Evolutionary conservation across 2,797 vertebrate genomes (phyloP), one percentile per base, ranked within the genome.

Genomic region (Alcedo quadribrachys): DNA sequence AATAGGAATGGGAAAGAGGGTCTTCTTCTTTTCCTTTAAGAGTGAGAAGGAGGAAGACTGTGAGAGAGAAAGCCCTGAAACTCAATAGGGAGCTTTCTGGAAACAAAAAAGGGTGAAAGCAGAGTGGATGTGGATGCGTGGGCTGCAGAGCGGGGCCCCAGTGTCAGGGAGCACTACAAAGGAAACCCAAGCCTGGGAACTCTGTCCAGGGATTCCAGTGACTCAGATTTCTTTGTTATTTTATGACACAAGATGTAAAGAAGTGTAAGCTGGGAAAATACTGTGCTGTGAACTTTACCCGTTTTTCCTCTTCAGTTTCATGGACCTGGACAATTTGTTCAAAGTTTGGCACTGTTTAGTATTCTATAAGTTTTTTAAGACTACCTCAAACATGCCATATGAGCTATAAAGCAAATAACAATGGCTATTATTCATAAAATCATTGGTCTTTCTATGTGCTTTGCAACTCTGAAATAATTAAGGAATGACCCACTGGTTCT

Each of bases 141-240:
- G 93, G 95, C 30, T 89, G 91, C 85, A 86, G 90, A 94, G 94
- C 21, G 12, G 27, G 74, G 69, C 55, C 75, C 73, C 1, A 80
- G 84, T 93, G 96, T 96, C 69, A 91, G 93, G 78, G 81, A 92
- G 83, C 91, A 89, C 94, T 81, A 96, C 88, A 96, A 94, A 93
- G 96, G 95, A 97, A 97, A 95, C 92, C 90, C n/a, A 69, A 90
- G 91, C 96, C 96, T 97, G 97, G 97, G 97, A 97, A 97, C 95
- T 92, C 88, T 93, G 93, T 94, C 86, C 74, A 77, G 57, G 79
- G 92, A 93, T 90, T 93, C 95, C 91, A 90, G 69, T 66, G 85
- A 95, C 89, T 96, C 96, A 96, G 93, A 81, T 90, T 87, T 93
- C 85, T 95, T 93, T 97, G 87, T 97, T 96, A 91, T 95, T 95